Evolutionary conservation across 2,113 vertebrate genomes (phyloP), one percentile per base, ranked within the genome.

Genomic region (Trinectes maculatus): DNA sequence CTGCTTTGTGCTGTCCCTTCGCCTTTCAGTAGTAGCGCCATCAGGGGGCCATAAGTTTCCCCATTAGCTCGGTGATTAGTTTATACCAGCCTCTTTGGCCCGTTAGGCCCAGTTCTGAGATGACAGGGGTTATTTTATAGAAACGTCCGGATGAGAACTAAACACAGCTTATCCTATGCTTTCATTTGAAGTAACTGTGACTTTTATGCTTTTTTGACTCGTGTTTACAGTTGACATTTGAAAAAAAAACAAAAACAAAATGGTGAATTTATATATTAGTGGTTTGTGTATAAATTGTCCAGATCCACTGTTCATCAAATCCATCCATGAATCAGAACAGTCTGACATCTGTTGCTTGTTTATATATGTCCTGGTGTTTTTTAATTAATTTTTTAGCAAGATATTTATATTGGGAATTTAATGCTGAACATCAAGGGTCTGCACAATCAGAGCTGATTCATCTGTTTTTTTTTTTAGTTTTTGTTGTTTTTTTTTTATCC

Each of bases 1-100:
- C 91, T 91, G 93, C 93, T 95, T 94, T 96, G 94, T 95, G 87
- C 89, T 67, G 89, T 86, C 71, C n/a, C 39, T 36, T 89, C 91
- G 81, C 89, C 90, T 95, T 95, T 95, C 93, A 95, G 90, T 83
- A 90, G 90, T 92, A 92, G 93, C 89, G 93, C 93, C 93, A 94
- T 95, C 94, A 94, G 92, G 91, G 94, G 95, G 91, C 92, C 93
- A 85, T 93, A 94, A 89, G 93, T 94, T 93, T 93, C 84, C 89
- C 91, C 89, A 93, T 94, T 94, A 93, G 91, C 91, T 93, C 92
- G 53, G 79, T 90, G 90, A 92, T 92, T 92, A 89, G 74, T 86
- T 80, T 66, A 54, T 66, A 84, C 15, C 62, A 82, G 70, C 89
- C 89, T 91, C 85, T 85, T 92, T 88, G 84, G 80, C 90, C 90